Conservation (phyloP, 2,888 invertebrate species). For the Hesperia comma region DNA sequence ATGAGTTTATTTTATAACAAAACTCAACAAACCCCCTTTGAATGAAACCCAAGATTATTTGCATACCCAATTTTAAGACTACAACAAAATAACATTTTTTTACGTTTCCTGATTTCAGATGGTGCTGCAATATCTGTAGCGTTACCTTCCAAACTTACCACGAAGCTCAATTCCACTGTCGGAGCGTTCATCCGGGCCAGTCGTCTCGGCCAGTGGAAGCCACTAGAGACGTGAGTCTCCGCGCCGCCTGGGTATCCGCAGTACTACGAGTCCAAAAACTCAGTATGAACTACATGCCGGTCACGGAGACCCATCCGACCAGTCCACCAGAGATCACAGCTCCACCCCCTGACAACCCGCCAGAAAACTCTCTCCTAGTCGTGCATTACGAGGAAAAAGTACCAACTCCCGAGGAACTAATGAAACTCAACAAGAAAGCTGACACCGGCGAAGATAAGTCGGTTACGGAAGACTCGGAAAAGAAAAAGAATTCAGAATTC, state of each 20-base stretch:
- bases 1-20: too few species aligned
- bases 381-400: slow-evolving; percentile 67
- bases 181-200: slow-evolving; percentile 52
- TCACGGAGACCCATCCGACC: slow-evolving; percentile 6
- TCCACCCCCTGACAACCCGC: background rate
- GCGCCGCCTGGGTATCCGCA: slow-evolving; percentile 62
- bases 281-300: slow-evolving; percentile 46
- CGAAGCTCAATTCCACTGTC: slow-evolving; percentile 73
- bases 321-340: background rate
- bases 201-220: slow-evolving; percentile 61
- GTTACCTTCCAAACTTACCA: slow-evolving; percentile 66
- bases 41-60: too few species aligned
- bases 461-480: slow-evolving; percentile 56
- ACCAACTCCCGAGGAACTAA: slow-evolving; percentile 54
- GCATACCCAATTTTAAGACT: background rate
- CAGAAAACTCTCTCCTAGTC: slow-evolving; percentile 67
- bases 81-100: slow-evolving; percentile 7
- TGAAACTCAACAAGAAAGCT: slow-evolving; percentile 42
- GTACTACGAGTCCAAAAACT: slow-evolving; percentile 57
- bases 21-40: too few species aligned
- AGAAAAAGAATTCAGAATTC: slow-evolving; percentile 40
- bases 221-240: slow-evolving; percentile 53
- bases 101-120: slow-evolving; percentile 54
- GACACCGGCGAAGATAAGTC: slow-evolving; percentile 58
- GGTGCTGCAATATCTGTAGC: slow-evolving; percentile 68